phyloP scores from a whole-genome alignment of 2,113 vertebrate genomes.

The Melanerpes aurifrons region DNA sequence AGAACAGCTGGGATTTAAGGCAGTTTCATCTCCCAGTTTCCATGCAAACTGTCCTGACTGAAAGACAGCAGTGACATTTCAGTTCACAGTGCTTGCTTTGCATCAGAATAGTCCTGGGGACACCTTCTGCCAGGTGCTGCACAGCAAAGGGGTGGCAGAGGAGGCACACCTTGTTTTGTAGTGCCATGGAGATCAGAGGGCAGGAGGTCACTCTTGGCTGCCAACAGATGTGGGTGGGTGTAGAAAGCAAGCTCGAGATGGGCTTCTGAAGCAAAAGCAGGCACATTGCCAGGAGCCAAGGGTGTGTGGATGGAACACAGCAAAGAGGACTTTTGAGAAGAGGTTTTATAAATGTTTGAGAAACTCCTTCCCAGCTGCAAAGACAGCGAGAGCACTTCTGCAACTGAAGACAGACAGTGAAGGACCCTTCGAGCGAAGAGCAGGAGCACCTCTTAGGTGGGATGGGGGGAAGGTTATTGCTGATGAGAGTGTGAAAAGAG shows the following conservation, averaged over 20 bases:
- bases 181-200: not conserved
- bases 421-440: not conserved
- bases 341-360: not conserved
- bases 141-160: not conserved
- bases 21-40: not conserved
- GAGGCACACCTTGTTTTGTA: not conserved
- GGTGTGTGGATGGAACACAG: not conserved
- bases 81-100: not conserved
- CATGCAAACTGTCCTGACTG: not conserved
- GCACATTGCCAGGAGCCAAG: not conserved
- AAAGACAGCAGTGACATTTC: not conserved
- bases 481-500: not conserved
- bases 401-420: not conserved
- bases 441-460: not conserved
- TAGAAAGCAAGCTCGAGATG: not conserved
- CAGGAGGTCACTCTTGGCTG: not conserved
- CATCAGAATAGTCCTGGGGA: not conserved
- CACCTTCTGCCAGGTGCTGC: not conserved
- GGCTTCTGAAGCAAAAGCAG: not conserved
- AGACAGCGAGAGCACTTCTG: not conserved
- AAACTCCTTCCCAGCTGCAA: not conserved
- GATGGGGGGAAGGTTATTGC: not conserved
- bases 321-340: not conserved
- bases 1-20: not conserved
- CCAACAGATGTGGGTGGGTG: not conserved